A percentile compares a stretch with the other conserved stretches of the same genome.
These are phyloP conservation scores for Cancer borealis DNA, from an alignment of 2,888 invertebrate species.

Conservation along the genomic window DNA sequence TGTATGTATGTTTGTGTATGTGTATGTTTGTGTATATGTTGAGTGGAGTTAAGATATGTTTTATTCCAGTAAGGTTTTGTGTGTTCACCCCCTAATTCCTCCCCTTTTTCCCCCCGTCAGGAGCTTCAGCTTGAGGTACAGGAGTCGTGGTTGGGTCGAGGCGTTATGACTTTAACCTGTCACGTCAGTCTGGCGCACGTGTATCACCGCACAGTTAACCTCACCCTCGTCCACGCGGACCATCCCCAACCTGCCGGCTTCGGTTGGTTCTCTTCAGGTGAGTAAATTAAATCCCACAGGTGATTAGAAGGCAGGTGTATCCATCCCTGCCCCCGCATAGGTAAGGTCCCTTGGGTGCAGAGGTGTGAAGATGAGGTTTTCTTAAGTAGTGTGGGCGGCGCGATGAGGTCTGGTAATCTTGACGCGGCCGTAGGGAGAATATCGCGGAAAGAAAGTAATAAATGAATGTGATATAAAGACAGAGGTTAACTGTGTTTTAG, in stretches of 20 bases:
- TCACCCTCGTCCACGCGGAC: conserved; percentile 48
- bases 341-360: not conserved
- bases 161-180: not conserved
- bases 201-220: not conserved
- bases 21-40: too few species aligned
- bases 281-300: not conserved
- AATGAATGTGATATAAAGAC: not conserved
- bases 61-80: not conserved
- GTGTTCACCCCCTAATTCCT: too few species aligned
- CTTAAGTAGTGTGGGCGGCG: not conserved
- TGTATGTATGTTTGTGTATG: too few species aligned
- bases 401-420: not conserved
- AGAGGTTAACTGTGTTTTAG: not conserved
- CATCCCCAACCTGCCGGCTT: conserved; percentile 35
- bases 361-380: not conserved
- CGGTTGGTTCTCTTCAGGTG: conserved; percentile 46
- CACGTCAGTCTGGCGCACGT: not conserved
- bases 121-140: conserved; percentile 42
- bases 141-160: conserved; percentile 25
- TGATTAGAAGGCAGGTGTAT: not conserved
- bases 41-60: not conserved
- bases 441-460: not conserved
- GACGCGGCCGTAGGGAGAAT: not conserved
- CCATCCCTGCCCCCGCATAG: not conserved
- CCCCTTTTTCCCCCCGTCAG: not conserved